Base-by-base conservation (phyloP, 2,113 vertebrate genomes). In the Nesoenas mayeri region DNA sequence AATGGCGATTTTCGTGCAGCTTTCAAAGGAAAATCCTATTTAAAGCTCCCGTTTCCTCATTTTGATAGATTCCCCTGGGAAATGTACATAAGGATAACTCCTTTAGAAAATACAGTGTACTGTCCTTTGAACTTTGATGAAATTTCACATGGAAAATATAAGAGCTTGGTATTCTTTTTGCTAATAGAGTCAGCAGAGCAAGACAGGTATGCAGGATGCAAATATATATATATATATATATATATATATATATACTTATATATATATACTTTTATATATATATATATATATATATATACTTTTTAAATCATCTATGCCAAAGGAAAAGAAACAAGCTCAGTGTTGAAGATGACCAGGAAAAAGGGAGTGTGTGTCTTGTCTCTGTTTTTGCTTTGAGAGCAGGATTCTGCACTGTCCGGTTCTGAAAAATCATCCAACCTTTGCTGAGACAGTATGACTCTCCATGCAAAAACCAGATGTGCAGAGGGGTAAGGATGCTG, bases 11-110 rank as follows among this genome's bases (percentile, higher is more conserved):
- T 88, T 81, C 84, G 71, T 70, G 38, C 14, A 26, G n/a, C 60
- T 91, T 88, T 70, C 79, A 83, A 78, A 86, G 25, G 16, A 74
- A 62, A 95, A 84, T 78, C 62, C 48, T 81, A 65, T 91, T 90
- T 96, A 88, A 93, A 94, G 34, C 38, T 81, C 42, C 36, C 12
- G 6, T 81, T 91, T 93, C 64, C 69, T 95, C 53, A 69, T 91
- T 95, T 93, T 89, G 65, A 54, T 91, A 71, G 60, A 93, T 74
- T 88, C 60, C 48, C 72, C 19, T 29, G 56, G 53, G 88, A 93
- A 95, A 86, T 31, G 20, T 36, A 53, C 48, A 10, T 62, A 78
- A 86, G 34, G 70, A 47, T 67, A 71, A 64, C 38, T 91, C n/a
- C n/a, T 85, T 87, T 17, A 31, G 69, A 91, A 92, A 92, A 65